Percentiles rank a stretch among this genome's conserved stretches.
phyloP scores from a whole-genome alignment of 2,113 vertebrate species.

The Coregonus clupeaformis region DNA sequence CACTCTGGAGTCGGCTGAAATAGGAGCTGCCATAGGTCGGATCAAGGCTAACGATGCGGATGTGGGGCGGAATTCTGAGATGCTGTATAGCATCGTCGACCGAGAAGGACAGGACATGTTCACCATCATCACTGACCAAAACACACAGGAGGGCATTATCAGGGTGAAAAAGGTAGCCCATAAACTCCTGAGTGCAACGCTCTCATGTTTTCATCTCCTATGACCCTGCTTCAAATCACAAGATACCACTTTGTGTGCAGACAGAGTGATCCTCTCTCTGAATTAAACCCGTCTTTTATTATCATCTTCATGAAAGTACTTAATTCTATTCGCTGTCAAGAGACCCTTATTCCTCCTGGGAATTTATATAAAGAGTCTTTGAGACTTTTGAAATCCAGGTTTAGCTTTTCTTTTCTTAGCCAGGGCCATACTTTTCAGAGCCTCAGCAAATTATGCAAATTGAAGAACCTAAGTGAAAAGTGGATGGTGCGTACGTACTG shows the following conservation, averaged over 20 bases:
- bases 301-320: conserved; percentile 46
- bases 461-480: conserved; percentile 36
- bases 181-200: conserved; percentile 9
- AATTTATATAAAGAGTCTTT: conserved; percentile 12
- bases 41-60: conserved; percentile 94
- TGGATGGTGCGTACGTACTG: conserved; percentile 14
- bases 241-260: neutral
- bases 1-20: conserved; percentile 81
- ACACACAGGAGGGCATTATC: conserved; percentile 92
- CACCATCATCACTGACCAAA: conserved; percentile 87
- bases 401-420: conserved; percentile 23
- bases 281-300: conserved; percentile 26
- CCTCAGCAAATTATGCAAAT: conserved; percentile 47
- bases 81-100: conserved; percentile 84
- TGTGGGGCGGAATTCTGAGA: conserved; percentile 86
- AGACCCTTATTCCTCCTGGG: conserved; percentile 24
- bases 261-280: conserved; percentile 22
- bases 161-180: conserved; percentile 87
- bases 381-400: conserved; percentile 37
- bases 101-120: conserved; percentile 86
- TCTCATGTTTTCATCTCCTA: conserved; percentile 4
- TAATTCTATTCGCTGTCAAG: conserved; percentile 35
- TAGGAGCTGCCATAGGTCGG: conserved; percentile 85
- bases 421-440: conserved; percentile 31
- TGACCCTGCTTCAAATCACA: neutral